A percentile compares a stretch with the other conserved stretches of the same genome.
Evolutionary conservation across 2,888 invertebrate species (phyloP).

Genomic region (Troides oblongomaculatus): DNA sequence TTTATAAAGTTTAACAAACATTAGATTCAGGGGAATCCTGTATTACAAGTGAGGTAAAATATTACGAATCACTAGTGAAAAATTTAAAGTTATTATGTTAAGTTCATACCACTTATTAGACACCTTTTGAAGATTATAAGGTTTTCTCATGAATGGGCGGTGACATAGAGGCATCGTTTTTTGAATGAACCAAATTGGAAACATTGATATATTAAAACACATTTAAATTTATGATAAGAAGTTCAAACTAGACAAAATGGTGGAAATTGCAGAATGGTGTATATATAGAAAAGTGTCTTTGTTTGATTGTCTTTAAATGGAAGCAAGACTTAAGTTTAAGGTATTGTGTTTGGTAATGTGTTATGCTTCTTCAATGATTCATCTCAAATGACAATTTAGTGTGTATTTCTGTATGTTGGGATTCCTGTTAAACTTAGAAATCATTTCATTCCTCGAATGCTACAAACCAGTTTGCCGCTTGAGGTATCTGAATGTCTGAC

Average conservation of each 20-base stretch:
- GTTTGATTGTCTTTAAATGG: no score
- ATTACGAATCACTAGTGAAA: neutral
- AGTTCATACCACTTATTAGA: neutral
- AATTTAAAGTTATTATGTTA: constrained; percentile 1
- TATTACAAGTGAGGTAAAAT: neutral
- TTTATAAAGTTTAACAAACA: neutral
- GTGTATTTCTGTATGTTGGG: no score
- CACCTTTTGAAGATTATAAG: neutral
- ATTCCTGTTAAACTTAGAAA: no score
- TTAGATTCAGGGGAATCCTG: neutral
- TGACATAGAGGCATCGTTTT: no score
- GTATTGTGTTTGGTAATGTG: no score
- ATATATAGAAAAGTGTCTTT: no score
- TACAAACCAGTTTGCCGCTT: neutral
- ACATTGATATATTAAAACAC: neutral
- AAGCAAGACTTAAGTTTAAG: no score
- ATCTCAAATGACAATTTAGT: no score
- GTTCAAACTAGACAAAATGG: no score
- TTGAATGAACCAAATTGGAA: neutral
- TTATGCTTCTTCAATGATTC: no score
- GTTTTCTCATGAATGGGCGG: neutral
- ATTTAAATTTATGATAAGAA: no score
- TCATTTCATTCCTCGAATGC: neutral
- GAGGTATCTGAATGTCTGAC: neutral
- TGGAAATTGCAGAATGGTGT: no score